Base-by-base conservation (phyloP, 2,888 invertebrate species). In the Volucella inanis region DNA sequence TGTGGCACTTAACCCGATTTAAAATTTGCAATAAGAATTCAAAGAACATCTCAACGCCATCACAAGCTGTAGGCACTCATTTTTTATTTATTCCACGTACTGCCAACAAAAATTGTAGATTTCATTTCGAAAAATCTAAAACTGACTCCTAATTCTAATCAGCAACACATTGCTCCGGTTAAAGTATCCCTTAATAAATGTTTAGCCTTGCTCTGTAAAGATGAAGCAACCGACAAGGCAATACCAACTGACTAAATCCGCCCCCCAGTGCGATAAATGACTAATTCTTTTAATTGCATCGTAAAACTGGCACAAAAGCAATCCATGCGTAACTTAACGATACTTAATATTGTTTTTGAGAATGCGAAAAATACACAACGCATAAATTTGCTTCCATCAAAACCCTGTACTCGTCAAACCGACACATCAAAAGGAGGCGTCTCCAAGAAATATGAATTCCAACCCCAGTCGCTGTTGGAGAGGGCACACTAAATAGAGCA, bases 211-310 rank as follows among this genome's bases (percentile, higher is more conserved):
- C 61, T 61, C 39, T 1, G 31, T 41, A 71, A 71, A 61, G 45
- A 22, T 39, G 12, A 11, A n/a, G 47, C 18, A 11, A 31, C 31
- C 1, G 31, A 31, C 31, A 1, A 22, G 3, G 4, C 22, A 3
- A 22, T 22, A 22, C 3, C 22, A 4, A 22, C 22, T 4, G 22
- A 22, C 3, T 22, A 67, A 50, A 52, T 52, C 43, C 57, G 18
- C 31, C 31, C 31, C 18, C 52, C 67, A 67, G 68, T 52, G 45
- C 76, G 67, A 68, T 59, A 68, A 65, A 77, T 77, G 77, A 82
- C 82, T 77, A 71, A 77, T 61, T 72, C 82, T 71, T 82, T 82
- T 77, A 82, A 82, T 77, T 82, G 77, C 65, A 71, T 72, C 77
- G 45, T 82, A 62, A 82, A 82, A 71, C 71, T 82, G 71, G 77